Percentiles rank a stretch among this genome's conserved stretches.
Conservation (phyloP, 2,797 vertebrate genomes). For the Pyrocephalus nanus region DNA sequence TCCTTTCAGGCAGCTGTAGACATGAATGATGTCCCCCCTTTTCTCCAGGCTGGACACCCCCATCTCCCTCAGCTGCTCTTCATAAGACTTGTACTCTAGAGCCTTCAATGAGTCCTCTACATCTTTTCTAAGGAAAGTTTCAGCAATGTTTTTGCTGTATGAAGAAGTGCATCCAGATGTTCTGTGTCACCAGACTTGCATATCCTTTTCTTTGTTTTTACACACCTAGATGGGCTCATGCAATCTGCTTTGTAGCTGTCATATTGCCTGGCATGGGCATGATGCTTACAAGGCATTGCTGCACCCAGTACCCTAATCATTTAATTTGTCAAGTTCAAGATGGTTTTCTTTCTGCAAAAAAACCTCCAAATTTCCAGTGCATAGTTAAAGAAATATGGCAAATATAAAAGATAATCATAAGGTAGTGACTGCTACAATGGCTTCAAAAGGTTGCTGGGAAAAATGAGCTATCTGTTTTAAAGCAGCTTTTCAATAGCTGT, state of each 20-base stretch:
- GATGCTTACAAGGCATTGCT: neutral
- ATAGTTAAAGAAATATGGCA: neutral
- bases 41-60: neutral
- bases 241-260: neutral
- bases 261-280: neutral
- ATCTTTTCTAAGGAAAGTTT: neutral
- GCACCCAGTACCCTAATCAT: neutral
- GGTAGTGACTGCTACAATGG: neutral
- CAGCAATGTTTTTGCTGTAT: neutral
- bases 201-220: neutral
- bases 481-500: neutral
- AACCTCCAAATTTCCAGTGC: accelerated
- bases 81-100: neutral
- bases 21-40: neutral
- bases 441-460: neutral
- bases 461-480: neutral
- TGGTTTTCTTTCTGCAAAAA: neutral
- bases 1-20: neutral
- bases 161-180: neutral
- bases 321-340: neutral
- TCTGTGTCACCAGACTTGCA: neutral
- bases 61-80: neutral
- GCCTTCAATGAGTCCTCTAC: neutral
- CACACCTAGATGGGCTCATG: neutral
- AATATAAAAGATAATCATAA: neutral